Conservation (phyloP, 2,113 vertebrate genomes). For the Panthera uncia region DNA sequence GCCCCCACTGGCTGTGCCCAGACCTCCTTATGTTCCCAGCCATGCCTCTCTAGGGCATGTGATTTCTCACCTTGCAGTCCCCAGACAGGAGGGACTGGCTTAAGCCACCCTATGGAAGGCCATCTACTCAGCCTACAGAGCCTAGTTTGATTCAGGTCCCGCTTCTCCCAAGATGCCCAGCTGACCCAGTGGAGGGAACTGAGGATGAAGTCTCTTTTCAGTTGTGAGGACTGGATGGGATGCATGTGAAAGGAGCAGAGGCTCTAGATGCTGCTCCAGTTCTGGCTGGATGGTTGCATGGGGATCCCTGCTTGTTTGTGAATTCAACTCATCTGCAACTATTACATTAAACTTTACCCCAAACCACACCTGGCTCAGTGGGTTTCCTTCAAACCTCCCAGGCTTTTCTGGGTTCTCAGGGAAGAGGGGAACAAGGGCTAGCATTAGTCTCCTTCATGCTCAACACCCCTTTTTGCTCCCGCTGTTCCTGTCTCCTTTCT, state of each 20-base stretch:
- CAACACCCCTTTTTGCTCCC: background rate
- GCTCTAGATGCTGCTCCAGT: too few relatives aligned
- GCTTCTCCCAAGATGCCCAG: background rate
- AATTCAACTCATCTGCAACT: background rate
- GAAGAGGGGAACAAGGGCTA: background rate
- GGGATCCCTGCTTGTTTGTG: conserved; percentile 19
- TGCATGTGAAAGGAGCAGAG: background rate
- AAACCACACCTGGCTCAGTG: conserved; percentile 45
- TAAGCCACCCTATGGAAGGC: background rate
- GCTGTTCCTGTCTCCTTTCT: background rate
- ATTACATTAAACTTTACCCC: conserved; percentile 59
- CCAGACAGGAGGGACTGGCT: conserved; percentile 31
- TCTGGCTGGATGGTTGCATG: background rate
- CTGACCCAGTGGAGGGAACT: background rate
- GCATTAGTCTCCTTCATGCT: background rate
- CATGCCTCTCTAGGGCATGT: background rate
- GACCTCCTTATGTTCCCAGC: background rate
- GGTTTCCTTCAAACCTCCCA: conserved; percentile 39
- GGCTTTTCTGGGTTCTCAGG: background rate
- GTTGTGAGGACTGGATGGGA: background rate
- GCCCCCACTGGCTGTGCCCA: background rate
- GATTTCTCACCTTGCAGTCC: background rate
- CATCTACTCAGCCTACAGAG: background rate
- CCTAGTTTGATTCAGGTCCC: background rate
- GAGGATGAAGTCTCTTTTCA: background rate